These are phyloP conservation scores for Pangasius larnaudii DNA, from an alignment of 2,797 vertebrate genomes.

Conservation along the genomic window DNA sequence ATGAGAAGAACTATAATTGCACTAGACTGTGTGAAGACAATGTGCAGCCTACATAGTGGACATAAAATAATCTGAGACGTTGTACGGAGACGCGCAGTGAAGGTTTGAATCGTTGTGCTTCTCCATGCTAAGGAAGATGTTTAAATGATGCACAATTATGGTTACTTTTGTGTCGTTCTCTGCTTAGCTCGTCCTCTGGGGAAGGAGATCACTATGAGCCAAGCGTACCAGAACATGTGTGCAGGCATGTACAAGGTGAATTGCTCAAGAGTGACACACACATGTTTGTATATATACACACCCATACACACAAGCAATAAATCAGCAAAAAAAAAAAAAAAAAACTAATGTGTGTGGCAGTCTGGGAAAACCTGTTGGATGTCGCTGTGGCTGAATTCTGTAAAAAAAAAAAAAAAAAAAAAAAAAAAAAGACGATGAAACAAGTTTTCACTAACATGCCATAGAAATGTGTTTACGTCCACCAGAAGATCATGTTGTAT, in stretches of 20 bases:
- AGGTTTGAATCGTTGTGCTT: too few species aligned
- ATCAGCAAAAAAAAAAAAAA: neutral
- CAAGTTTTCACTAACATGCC: too few species aligned
- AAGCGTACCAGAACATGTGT: slow-evolving; percentile 99
- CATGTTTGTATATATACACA: too few species aligned
- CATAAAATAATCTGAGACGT: neutral
- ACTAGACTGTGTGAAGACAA: neutral
- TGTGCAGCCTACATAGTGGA: neutral
- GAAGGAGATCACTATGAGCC: slow-evolving; percentile 98
- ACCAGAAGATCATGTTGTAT: too few species aligned
- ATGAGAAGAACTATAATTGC: neutral
- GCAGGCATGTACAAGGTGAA: slow-evolving; percentile 98
- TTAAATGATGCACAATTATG: neutral
- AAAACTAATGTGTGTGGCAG: too few species aligned
- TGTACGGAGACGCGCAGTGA: neutral
- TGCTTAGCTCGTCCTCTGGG: slow-evolving; percentile 90
- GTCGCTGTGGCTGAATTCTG: neutral
- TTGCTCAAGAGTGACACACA: neutral
- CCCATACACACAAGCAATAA: neutral
- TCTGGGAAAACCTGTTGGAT: neutral
- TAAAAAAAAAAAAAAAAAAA: too few species aligned
- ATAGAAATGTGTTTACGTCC: too few species aligned
- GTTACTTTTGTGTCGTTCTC: neutral
- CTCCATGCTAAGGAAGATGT: too few species aligned
- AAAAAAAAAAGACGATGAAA: too few species aligned